Conservation (phyloP, 2,113 vertebrate species). For the Caranx melampygus region DNA sequence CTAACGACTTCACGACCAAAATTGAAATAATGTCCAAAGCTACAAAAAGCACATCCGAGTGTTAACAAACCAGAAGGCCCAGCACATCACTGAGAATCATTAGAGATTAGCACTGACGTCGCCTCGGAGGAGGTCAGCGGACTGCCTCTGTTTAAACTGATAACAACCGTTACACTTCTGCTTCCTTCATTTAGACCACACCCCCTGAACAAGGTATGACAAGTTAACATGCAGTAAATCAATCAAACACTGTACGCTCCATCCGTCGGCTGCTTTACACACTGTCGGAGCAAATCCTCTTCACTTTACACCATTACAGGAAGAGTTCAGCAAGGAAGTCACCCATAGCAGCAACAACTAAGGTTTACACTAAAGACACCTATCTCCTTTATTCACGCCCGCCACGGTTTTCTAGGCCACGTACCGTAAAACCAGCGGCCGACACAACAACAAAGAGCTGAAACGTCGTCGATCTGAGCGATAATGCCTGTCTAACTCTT, state of each 20-base stretch:
- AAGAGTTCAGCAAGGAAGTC: background rate
- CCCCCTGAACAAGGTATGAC: slow-evolving; percentile 45
- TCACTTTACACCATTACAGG: slow-evolving; percentile 17
- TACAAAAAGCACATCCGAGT: background rate
- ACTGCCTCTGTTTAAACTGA: background rate
- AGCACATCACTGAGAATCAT: background rate
- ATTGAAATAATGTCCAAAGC: too few species aligned
- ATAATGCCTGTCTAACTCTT: slow-evolving; percentile 3
- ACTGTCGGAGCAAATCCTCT: slow-evolving; percentile 23
- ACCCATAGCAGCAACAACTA: slow-evolving; percentile 12
- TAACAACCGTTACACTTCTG: background rate
- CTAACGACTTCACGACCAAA: too few species aligned
- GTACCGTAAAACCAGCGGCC: background rate
- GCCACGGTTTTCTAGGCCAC: background rate
- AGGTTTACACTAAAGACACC: background rate
- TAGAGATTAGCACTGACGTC: background rate
- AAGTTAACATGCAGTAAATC: slow-evolving; percentile 66
- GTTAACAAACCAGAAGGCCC: background rate
- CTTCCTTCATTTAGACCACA: slow-evolving; percentile 56
- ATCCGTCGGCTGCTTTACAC: slow-evolving; percentile 23
- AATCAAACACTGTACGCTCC: slow-evolving; percentile 48
- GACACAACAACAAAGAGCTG: slow-evolving; percentile 15
- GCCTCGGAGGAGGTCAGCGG: background rate
- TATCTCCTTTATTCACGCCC: background rate
- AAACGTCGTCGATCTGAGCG: background rate